Evolutionary conservation across 2,888 invertebrate genomes (phyloP).

Genomic region (Abrostola tripartita): DNA sequence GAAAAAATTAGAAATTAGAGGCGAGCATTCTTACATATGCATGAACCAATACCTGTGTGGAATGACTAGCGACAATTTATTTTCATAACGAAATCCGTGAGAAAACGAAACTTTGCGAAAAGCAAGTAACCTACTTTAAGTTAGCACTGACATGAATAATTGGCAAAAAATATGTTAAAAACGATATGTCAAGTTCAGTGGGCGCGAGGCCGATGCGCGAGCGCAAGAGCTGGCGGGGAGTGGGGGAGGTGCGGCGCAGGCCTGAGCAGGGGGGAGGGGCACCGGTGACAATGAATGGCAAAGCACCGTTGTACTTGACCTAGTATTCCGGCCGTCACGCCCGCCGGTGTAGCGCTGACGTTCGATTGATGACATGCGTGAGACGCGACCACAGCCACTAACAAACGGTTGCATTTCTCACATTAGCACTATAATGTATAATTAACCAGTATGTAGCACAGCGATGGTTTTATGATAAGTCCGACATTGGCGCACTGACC

Average conservation of each 20-base stretch:
- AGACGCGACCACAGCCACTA: constrained; percentile 60
- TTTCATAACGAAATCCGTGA: constrained; percentile 37
- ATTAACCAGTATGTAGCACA: constrained; percentile 64
- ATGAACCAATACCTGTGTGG: constrained; percentile 24
- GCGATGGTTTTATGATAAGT: constrained; percentile 74
- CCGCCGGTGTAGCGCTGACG: constrained; percentile 71
- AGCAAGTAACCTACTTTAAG: constrained; percentile 56
- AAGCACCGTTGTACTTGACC: constrained; percentile 88
- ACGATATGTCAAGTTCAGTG: constrained; percentile 85
- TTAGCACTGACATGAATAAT: constrained; percentile 71
- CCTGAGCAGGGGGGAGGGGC: constrained; percentile 52
- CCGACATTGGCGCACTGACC: constrained; percentile 85
- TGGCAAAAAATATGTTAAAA: constrained; percentile 77
- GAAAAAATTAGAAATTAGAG: constrained; percentile 55
- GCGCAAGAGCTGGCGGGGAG: constrained; percentile 57
- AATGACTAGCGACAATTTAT: constrained; percentile 31
- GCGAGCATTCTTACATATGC: constrained; percentile 19
- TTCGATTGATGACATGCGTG: constrained; percentile 77
- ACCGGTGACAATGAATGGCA: constrained; percentile 85
- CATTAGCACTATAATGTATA: constrained; percentile 70
- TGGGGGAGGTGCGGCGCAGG: constrained; percentile 53
- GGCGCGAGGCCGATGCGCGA: constrained; percentile 78
- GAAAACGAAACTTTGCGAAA: constrained; percentile 43
- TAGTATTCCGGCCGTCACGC: constrained; percentile 79
- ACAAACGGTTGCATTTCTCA: constrained; percentile 61